Conservation (phyloP, 2,797 vertebrate species). For the Cyprinodon diabolis region DNA sequence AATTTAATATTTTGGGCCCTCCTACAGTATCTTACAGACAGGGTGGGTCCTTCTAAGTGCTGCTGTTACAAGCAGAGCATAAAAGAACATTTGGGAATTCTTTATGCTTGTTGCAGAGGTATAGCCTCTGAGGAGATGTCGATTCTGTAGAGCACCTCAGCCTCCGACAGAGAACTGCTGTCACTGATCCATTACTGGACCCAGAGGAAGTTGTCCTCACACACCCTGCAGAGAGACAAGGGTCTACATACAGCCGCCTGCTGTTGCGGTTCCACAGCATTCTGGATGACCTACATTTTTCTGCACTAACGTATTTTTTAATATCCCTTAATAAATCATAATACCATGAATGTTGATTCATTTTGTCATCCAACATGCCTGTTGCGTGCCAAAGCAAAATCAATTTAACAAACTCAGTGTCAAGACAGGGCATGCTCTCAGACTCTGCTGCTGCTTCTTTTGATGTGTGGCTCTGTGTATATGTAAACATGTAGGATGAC, state of each 20-base stretch:
- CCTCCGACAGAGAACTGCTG: background rate
- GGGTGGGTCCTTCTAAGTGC: background rate
- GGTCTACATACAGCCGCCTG: background rate
- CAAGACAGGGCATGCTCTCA: background rate
- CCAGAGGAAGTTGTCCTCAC: background rate
- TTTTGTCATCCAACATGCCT: background rate
- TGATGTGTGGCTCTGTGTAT: background rate
- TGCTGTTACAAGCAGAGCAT: background rate
- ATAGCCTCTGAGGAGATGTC: slow-evolving; percentile 1
- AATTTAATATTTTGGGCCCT: background rate
- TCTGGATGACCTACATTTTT: background rate
- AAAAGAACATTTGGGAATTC: background rate
- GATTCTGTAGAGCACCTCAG: background rate
- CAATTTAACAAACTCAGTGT: background rate
- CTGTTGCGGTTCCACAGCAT: background rate
- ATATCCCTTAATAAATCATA: background rate
- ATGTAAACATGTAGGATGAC: background rate
- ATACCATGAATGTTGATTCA: background rate
- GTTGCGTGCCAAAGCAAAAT: background rate
- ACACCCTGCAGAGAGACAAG: background rate
- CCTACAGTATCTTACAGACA: background rate
- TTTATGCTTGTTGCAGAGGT: background rate
- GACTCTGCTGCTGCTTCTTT: background rate
- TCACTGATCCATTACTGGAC: background rate
- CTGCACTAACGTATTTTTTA: background rate